Evolutionary conservation across 2,888 invertebrate species (phyloP).

Genomic region (Atrina japonica): DNA sequence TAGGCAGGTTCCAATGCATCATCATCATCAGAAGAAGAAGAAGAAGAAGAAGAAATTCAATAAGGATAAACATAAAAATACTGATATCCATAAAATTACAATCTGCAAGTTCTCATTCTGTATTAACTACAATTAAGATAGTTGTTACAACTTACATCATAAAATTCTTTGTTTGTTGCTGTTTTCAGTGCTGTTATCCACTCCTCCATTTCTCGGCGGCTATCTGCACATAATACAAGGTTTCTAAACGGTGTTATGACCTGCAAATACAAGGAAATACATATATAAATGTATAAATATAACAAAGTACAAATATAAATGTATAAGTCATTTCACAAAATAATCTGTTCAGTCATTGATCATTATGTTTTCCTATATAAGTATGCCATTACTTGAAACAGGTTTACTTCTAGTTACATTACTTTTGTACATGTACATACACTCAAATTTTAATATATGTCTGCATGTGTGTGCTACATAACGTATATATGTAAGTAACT

Average conservation of each 20-base stretch:
- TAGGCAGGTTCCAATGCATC: background rate
- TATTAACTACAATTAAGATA: no score
- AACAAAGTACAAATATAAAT: background rate
- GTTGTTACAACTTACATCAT: conserved; percentile 82
- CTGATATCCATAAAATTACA: no score
- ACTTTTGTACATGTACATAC: no score
- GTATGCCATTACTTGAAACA: no score
- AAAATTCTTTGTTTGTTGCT: conserved; percentile 83
- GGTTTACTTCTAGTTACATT: no score
- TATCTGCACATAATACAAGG: conserved; percentile 83
- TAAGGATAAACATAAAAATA: no score
- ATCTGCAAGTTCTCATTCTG: no score
- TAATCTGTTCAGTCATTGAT: background rate
- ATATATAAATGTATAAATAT: background rate
- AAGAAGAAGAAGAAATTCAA: no score
- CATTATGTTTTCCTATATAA: no score
- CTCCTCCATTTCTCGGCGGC: conserved; percentile 93
- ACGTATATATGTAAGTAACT: no score
- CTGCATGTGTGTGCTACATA: no score
- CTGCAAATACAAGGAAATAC: conserved; percentile 60
- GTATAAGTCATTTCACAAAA: background rate
- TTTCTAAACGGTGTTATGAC: conserved; percentile 79
- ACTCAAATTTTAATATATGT: no score
- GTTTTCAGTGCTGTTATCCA: conserved; percentile 92
- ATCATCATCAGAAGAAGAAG: background rate